Base-by-base conservation (phyloP, 2,113 vertebrate genomes). In the Merops nubicus region DNA sequence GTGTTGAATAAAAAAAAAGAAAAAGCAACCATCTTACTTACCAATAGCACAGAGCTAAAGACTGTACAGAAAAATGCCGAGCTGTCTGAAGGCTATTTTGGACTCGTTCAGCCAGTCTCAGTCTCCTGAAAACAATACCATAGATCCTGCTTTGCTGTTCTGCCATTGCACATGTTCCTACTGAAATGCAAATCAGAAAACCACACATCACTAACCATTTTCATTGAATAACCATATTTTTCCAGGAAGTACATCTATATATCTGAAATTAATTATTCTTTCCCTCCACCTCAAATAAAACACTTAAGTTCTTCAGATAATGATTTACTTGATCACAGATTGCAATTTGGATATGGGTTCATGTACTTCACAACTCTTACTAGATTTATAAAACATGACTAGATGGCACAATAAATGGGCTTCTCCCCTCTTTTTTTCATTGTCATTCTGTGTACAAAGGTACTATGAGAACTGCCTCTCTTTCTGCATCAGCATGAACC, bases 1-100 rank as follows among this genome's bases (percentile, higher is more conserved):
- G 69, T n/a, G 48, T 13, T 0, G 0, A 14, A 4, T 5, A 8
- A 60, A 3, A 56, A 23, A 22, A 31, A 50, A 56, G 12, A 23
- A 40, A 40, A 57, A 19, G 10, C 60, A 78, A 64, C n/a, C 28
- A 34, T 77, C 94, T 42, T 65, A 84, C 94, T 42, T 65, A 84
- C 25, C 23, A 45, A 18, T 1, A 84, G 22, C 47, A 77, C 16
- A 18, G 16, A 42, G 28, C 1, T 31, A n/a, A 67, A 81, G 42
- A 56, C 12, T 48, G 29, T 23, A 10, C 9, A 65, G 22, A 80
- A 80, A 54, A 20, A 26, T 22, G 6, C 1, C 76, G 33, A 45
- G 63, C 43, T 63, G 18, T 17, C 65, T 85, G 43, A 70, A 75
- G 82, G 14, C 4, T 60, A 5, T 47, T 85, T 73, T 33, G 15